phyloP scores from a whole-genome alignment of 2,113 vertebrate genomes.

The Cephalopholis sonnerati region DNA sequence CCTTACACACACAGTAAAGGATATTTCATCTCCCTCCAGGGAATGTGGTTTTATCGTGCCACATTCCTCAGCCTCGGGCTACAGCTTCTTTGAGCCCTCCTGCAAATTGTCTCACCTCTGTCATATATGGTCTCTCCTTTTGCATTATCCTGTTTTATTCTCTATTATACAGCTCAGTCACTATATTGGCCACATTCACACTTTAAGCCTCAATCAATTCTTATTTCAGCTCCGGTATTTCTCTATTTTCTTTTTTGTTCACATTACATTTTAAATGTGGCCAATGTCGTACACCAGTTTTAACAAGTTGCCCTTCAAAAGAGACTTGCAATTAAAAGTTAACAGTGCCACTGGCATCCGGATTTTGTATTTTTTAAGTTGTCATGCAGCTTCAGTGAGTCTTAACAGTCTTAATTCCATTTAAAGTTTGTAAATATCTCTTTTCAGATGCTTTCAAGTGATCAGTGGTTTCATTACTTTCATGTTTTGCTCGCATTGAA shows the following conservation, averaged over 20 bases:
- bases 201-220: neutral
- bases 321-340: neutral
- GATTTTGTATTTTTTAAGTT: neutral
- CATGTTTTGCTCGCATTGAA: neutral
- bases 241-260: neutral
- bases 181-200: too few relatives aligned
- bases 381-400: neutral
- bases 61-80: constrained; percentile 79
- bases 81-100: constrained; percentile 64
- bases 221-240: neutral
- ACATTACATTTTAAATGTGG: neutral
- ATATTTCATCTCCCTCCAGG: constrained; percentile 36
- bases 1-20: neutral
- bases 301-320: neutral
- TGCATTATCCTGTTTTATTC: neutral
- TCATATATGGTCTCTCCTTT: neutral
- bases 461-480: neutral
- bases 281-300: neutral
- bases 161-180: neutral
- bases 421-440: too few relatives aligned
- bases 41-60: constrained; percentile 76
- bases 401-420: neutral
- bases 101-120: constrained; percentile 75
- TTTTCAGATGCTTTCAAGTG: neutral
- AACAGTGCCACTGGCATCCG: neutral